Conservation (phyloP, 2,797 vertebrate species). For the Meriones psammophilus region DNA sequence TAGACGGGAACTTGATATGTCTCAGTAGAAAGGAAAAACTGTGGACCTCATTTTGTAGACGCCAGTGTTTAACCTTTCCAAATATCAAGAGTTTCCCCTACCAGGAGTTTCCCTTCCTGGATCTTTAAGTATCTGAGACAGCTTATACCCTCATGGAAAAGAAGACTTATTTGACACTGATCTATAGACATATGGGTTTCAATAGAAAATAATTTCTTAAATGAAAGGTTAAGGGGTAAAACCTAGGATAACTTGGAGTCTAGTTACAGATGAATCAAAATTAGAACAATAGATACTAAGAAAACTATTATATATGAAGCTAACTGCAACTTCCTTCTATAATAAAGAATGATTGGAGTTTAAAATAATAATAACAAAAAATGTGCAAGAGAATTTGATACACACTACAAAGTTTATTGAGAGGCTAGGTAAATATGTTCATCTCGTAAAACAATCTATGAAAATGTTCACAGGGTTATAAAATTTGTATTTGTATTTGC, state of each 20-base stretch:
- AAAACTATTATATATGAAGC: background rate
- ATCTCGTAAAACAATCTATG: background rate
- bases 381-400: background rate
- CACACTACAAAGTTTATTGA: background rate
- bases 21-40: background rate
- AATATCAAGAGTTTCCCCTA: constrained; percentile 21
- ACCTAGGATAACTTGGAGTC: background rate
- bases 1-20: background rate
- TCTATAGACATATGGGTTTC: background rate
- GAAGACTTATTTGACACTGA: background rate
- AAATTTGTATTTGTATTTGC: background rate
- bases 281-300: background rate
- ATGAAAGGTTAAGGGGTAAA: background rate
- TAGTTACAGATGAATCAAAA: background rate
- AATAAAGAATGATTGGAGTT: background rate
- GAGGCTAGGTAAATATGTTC: background rate
- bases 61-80: background rate
- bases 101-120: background rate
- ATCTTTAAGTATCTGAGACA: background rate
- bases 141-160: background rate
- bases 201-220: background rate
- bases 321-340: background rate
- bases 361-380: background rate
- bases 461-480: background rate
- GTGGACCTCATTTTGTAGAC: background rate